Evolutionary conservation across 2,113 vertebrate genomes (phyloP).

Genomic region (Coreoperca whiteheadi): DNA sequence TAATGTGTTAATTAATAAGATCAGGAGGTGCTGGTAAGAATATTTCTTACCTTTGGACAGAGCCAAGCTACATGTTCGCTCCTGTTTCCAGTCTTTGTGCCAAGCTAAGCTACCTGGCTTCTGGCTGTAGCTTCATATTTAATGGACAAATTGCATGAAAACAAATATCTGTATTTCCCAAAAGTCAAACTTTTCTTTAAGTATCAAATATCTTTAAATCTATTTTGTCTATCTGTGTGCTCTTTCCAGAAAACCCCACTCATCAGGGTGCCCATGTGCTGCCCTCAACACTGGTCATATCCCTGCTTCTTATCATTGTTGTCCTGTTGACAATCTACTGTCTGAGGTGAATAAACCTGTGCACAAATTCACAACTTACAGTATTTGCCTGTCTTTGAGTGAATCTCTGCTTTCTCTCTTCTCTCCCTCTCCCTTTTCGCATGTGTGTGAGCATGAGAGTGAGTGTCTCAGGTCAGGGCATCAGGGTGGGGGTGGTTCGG

Average conservation of each 20-base stretch:
- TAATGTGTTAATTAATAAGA: not conserved
- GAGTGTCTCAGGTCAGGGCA: conserved; percentile 40
- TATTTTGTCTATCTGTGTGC: conserved; percentile 12
- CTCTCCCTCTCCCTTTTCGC: not conserved
- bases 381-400: not conserved
- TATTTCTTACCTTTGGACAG: not conserved
- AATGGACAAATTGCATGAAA: not conserved
- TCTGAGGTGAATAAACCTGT: conserved; percentile 85
- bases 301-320: conserved; percentile 87
- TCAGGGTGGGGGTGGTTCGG: conserved; percentile 28
- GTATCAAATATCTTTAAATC: not conserved
- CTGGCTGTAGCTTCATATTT: not conserved
- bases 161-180: not conserved
- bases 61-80: not conserved
- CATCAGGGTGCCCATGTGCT: conserved; percentile 86
- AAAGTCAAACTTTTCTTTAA: not conserved
- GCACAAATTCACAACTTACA: not conserved
- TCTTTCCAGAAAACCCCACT: conserved; percentile 72
- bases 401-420: not conserved
- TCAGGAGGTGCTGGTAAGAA: not conserved
- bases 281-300: conserved; percentile 89
- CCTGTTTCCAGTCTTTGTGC: not conserved
- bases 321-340: conserved; percentile 90
- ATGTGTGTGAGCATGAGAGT: conserved; percentile 4
- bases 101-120: not conserved